Conservation (phyloP, 2,888 invertebrate genomes). For the Xanthostigma xanthostigma region DNA sequence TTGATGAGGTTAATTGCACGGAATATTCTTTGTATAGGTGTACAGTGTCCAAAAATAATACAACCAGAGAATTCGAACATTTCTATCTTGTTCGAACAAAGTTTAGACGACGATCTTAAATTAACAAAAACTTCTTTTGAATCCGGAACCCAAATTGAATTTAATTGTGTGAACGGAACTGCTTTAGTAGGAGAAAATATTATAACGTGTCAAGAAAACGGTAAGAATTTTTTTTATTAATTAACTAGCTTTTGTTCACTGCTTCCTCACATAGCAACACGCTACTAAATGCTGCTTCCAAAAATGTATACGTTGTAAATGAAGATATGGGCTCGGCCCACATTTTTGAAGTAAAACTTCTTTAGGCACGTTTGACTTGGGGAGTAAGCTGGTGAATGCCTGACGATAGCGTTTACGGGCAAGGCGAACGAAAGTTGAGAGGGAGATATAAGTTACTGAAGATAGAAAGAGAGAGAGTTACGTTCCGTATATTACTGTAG, state of each 20-base stretch:
- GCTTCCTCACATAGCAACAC: too few species aligned
- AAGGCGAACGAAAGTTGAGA: too few species aligned
- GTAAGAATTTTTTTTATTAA: slow-evolving; percentile 24
- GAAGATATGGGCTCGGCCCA: too few species aligned
- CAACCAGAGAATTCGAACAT: slow-evolving; percentile 3
- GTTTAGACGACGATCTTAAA: slow-evolving; percentile 4
- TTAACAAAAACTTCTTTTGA: slow-evolving; percentile 17
- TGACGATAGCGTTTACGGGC: too few species aligned
- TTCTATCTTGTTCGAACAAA: slow-evolving; percentile 2
- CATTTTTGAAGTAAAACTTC: too few species aligned
- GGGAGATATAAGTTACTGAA: too few species aligned
- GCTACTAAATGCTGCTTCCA: too few species aligned
- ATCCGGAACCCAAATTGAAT: slow-evolving; percentile 34
- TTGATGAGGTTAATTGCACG: background rate
- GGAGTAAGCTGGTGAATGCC: too few species aligned
- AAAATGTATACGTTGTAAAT: too few species aligned
- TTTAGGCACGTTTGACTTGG: too few species aligned
- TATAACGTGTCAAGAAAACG: slow-evolving; percentile 38
- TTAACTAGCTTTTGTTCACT: background rate
- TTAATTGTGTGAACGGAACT: slow-evolving; percentile 32
- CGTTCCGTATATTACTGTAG: too few species aligned
- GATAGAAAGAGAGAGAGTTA: too few species aligned
- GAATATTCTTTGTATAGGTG: slow-evolving; percentile 6
- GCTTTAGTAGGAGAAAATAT: slow-evolving; percentile 29
- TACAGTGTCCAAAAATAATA: slow-evolving; percentile 6